Base-by-base conservation (phyloP, 2,797 vertebrate species). In the Choloepus didactylus region DNA sequence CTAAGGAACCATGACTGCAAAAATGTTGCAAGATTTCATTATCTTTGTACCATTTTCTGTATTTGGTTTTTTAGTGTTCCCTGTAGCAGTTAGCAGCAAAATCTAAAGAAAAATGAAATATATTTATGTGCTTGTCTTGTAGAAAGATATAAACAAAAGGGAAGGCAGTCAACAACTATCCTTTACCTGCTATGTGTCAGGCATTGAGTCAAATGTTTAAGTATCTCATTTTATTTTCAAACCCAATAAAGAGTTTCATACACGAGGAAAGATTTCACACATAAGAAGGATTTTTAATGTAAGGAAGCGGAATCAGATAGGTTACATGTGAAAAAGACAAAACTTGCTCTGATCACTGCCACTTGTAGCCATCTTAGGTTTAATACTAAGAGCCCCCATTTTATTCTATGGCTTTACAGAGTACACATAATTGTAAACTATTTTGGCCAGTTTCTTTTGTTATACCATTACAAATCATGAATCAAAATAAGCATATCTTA, bases 311-410 rank as follows among this genome's bases (percentile, higher is more conserved):
- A 75, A 75, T 46, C 44, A 75, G 25, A 16, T 25, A 75, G 44
- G 59, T 73, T 49, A 90, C 85, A 86, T 56, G 90, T 86, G 70
- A 85, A 77, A 75, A 85, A 95, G 46, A 91, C 9, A 72, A 86
- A 86, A 69, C 19, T 72, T 95, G 49, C 10, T 27, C 46, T 81
- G 27, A 66, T 70, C 31, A 83, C 18, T 76, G 60, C n/a, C 19
- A 85, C 31, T 67, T 89, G 21, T 79, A 54, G 73, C 49, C 25
- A 56, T 76, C 49, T 88, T 41, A 79, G 31, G 16, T 29, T 87
- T 87, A 93, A 84, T n/a, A 46, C 5, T 80, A 87, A 89, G 60
- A 76, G 69, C 44, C 27, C 15, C 54, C 9, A 88, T 69, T 85
- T 86, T 69, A 67, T 44, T 85, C 31, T 46, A 38, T 80, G n/a